These are phyloP conservation scores for Chionomys nivalis DNA, from an alignment of 2,113 vertebrate genomes.

Conservation along the genomic window DNA sequence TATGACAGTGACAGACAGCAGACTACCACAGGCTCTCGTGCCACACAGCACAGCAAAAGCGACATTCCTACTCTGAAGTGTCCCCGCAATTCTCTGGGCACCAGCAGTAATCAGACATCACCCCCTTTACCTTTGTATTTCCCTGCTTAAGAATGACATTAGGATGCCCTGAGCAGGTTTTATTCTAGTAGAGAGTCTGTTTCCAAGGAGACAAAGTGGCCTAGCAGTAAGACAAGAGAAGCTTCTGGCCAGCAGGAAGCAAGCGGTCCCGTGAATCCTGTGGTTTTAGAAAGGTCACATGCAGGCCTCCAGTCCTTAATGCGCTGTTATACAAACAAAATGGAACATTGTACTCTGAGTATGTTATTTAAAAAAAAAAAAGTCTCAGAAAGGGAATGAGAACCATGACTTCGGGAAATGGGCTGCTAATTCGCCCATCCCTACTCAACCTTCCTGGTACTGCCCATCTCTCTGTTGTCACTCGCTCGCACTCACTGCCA, in stretches of 20 bases:
- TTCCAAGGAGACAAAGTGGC: neutral
- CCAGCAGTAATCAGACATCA: neutral
- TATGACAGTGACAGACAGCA: neutral
- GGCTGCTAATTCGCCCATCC: neutral
- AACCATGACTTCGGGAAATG: neutral
- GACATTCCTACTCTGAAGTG: neutral
- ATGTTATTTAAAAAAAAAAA: neutral
- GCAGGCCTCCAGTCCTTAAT: neutral
- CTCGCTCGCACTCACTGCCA: neutral
- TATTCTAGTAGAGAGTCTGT: neutral
- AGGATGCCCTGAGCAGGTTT: neutral
- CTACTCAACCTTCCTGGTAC: neutral
- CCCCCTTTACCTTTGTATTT: neutral
- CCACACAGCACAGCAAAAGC: fast-evolving
- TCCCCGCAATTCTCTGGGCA: too few species aligned
- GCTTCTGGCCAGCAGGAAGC: neutral
- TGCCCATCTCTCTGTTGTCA: neutral
- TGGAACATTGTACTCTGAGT: neutral
- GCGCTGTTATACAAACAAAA: neutral
- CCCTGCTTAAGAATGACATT: neutral
- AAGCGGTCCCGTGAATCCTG: neutral
- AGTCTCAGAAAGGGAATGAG: neutral
- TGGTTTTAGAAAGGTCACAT: neutral
- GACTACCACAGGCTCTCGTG: neutral
- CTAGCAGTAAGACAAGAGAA: neutral